Evolutionary conservation across 2,888 invertebrate genomes (phyloP).

Genomic region (Hirtodrosophila confusa): DNA sequence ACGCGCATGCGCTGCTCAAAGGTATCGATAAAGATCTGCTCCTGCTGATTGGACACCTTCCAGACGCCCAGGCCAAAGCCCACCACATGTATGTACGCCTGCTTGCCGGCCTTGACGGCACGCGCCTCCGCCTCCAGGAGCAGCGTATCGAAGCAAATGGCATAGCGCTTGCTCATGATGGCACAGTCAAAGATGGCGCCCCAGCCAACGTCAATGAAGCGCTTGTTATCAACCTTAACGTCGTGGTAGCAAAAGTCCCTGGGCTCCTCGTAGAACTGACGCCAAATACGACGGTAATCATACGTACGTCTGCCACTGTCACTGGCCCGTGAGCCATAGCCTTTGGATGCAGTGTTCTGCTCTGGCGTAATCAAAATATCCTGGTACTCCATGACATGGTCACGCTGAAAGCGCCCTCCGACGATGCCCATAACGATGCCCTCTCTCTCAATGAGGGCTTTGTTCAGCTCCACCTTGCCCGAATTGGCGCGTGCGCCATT

Average conservation of each 20-base stretch:
- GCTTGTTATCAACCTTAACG: slow-evolving; percentile 34
- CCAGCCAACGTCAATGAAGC: slow-evolving; percentile 27
- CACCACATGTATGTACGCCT: slow-evolving; percentile 88
- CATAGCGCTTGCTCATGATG: slow-evolving; percentile 84
- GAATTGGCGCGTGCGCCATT: slow-evolving; percentile 85
- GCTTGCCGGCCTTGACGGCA: slow-evolving; percentile 85
- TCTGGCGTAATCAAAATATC: slow-evolving; percentile 85
- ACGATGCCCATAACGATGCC: slow-evolving; percentile 86
- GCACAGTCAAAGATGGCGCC: slow-evolving; percentile 75
- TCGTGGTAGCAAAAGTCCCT: slow-evolving; percentile 64
- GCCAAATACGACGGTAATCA: slow-evolving; percentile 77
- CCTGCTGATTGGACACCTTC: slow-evolving; percentile 87
- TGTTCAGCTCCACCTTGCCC: slow-evolving; percentile 82
- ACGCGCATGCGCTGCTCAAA: slow-evolving; percentile 87
- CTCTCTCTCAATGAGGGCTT: slow-evolving; percentile 84
- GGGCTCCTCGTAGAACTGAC: slow-evolving; percentile 71
- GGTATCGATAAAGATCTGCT: slow-evolving; percentile 87
- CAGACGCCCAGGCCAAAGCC: slow-evolving; percentile 89
- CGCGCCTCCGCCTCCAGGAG: slow-evolving; percentile 87
- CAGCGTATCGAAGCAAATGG: slow-evolving; percentile 87
- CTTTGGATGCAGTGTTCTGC: slow-evolving; percentile 85
- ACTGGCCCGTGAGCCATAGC: slow-evolving; percentile 79
- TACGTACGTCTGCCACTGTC: slow-evolving; percentile 3
- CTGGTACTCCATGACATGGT: slow-evolving; percentile 85
- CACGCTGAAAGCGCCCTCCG: slow-evolving; percentile 84